Percentiles rank a stretch among this genome's conserved stretches.
phyloP scores from a whole-genome alignment of 2,797 vertebrate genomes.

The Cryptoprocta ferox region DNA sequence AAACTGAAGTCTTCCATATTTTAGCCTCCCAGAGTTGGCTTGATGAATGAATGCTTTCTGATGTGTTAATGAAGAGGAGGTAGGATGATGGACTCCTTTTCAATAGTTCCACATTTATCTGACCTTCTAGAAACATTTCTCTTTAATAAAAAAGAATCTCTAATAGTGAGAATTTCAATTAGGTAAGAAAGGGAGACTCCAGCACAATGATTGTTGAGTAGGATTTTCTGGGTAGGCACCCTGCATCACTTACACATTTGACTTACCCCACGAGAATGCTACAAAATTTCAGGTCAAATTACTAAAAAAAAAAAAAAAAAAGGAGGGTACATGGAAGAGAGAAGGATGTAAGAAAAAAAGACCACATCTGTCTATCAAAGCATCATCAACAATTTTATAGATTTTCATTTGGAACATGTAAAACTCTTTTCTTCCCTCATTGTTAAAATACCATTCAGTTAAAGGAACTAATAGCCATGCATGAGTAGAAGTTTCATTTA shows the following conservation, averaged over 20 bases:
- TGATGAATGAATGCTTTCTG: not conserved
- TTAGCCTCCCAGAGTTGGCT: not conserved
- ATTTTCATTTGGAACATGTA: not conserved
- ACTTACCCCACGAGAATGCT: not conserved
- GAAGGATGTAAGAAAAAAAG: not conserved
- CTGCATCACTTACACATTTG: not conserved
- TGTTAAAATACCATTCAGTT: not conserved
- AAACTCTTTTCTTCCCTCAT: not conserved
- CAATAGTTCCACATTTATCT: not conserved
- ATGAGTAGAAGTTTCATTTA: not conserved
- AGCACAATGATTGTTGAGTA: not conserved
- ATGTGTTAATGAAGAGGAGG: not conserved
- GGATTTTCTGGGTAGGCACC: not conserved
- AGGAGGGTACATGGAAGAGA: not conserved
- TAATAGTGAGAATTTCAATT: not conserved
- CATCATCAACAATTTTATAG: not conserved
- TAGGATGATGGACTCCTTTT: not conserved
- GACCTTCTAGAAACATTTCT: not conserved
- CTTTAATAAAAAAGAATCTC: not conserved
- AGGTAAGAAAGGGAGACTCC: not conserved
- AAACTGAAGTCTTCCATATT: not conserved
- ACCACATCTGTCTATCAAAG: not conserved
- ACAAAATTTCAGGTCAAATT: not conserved
- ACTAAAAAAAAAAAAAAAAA: not conserved
- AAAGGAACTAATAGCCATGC: not conserved